A percentile compares a stretch with the other conserved stretches of the same genome.
Evolutionary conservation across 1,140 invertebrate species (phyloP).

Genomic region (Aphelenchoides avenae): DNA sequence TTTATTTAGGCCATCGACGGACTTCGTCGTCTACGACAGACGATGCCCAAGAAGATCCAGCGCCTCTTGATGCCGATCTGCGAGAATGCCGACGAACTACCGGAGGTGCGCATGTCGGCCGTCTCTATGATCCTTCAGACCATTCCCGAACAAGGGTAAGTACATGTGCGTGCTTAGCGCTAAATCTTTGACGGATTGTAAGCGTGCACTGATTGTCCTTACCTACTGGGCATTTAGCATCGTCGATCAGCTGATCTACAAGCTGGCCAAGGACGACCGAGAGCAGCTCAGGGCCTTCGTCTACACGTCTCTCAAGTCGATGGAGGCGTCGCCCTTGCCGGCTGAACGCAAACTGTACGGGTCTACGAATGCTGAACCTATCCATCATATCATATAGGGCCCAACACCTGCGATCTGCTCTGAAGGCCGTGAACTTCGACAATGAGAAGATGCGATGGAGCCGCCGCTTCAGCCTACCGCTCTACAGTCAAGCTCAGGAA

Average conservation of each 20-base stretch:
- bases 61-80: constrained; percentile 39
- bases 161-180: too few species aligned
- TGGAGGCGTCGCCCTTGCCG: constrained; percentile 26
- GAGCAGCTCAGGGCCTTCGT: constrained; percentile 40
- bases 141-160: too few species aligned
- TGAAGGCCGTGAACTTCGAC: constrained; percentile 36
- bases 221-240: constrained; percentile 41
- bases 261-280: constrained; percentile 27
- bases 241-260: constrained; percentile 31
- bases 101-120: constrained; percentile 43
- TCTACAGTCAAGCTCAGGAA: constrained; percentile 31
- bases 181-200: too few species aligned
- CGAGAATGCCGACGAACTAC: constrained; percentile 29
- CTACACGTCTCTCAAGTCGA: constrained; percentile 28
- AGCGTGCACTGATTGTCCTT: too few species aligned
- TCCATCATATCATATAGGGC: too few species aligned
- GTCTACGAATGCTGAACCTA: too few species aligned
- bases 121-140: constrained; percentile 38
- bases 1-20: constrained; percentile 28
- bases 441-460: constrained; percentile 24
- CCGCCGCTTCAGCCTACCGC: constrained; percentile 23
- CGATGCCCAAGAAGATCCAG: constrained; percentile 35
- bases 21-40: constrained; percentile 27
- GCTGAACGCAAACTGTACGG: constrained; percentile 30
- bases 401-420: constrained; percentile 27